A percentile compares a stretch with the other conserved stretches of the same genome.
Conservation (phyloP, 2,888 invertebrate species). For the Agrochola macilenta region DNA sequence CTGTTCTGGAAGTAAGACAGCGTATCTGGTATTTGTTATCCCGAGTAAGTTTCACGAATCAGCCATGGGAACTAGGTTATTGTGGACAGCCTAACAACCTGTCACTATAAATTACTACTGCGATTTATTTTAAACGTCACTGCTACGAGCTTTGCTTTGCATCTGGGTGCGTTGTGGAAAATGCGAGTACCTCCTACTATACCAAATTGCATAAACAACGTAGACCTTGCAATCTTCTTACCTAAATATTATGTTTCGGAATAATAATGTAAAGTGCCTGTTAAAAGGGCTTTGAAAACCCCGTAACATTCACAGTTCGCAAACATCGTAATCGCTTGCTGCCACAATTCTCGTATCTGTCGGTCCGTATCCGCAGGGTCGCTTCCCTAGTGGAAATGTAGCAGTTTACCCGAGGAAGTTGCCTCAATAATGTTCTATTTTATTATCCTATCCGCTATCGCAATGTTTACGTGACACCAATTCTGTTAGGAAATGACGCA, state of each 20-base stretch:
- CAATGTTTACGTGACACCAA: constrained; percentile 61
- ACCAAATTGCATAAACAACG: constrained; percentile 14
- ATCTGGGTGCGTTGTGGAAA: constrained; percentile 30
- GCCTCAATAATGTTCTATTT: constrained; percentile 61
- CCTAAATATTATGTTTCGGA: neutral
- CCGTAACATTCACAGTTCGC: constrained; percentile 24
- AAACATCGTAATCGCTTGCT: constrained; percentile 32
- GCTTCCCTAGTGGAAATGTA: constrained; percentile 63
- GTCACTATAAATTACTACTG: constrained; percentile 50
- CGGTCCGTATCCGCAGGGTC: constrained; percentile 35
- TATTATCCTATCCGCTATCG: constrained; percentile 59
- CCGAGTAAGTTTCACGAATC: constrained; percentile 21
- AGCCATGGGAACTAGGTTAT: constrained; percentile 49
- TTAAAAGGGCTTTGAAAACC: constrained; percentile 19
- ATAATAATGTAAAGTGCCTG: constrained; percentile 17
- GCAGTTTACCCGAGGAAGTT: constrained; percentile 59
- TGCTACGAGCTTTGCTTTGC: constrained; percentile 21
- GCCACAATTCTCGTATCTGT: constrained; percentile 47
- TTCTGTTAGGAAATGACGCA: constrained; percentile 55
- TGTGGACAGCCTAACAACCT: constrained; percentile 32
- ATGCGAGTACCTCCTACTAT: constrained; percentile 1
- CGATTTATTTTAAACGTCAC: constrained; percentile 47
- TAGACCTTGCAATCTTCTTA: neutral
- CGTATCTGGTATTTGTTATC: constrained; percentile 52
- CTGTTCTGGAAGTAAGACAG: constrained; percentile 39